Evolutionary conservation across 2,797 vertebrate genomes (phyloP), one percentile per base, ranked within the genome.

Genomic region (Tamandua tetradactyla): DNA sequence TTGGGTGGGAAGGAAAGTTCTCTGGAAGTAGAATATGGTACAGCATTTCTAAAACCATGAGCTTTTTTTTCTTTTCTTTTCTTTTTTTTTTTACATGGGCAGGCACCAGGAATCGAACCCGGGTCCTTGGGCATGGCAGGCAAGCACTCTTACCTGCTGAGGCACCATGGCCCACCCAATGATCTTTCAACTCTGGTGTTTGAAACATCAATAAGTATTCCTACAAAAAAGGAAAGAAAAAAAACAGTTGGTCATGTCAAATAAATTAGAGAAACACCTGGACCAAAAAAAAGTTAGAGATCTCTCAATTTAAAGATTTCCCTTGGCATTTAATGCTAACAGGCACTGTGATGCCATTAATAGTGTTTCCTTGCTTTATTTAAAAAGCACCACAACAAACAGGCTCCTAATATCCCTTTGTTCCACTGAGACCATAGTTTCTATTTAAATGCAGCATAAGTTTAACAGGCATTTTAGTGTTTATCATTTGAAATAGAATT

Each of bases 261-360:
- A 69, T 22, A 97, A 52, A 13, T 47, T 79, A 91, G 87, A 95
- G 92, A 94, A 94, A 94, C 27, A n/a, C 89, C 22, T n/a, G 40
- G 59, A 69, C 25, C 88, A n/a, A 49, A 87, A 35, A n/a, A 64
- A 40, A 47, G 27, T 4, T 30, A 59, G 37, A 62, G 17, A 62
- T 87, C 61, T 81, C 18, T 11, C 7, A 18, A 5, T 40, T 37
- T 23, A 35, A 30, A 15, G 64, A 22, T 62, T 83, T 87, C 37
- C 64, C 17, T 32, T 37, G 44, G 40, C 3, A 75, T 30, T 71
- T 71, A 69, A 14, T 49, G 40, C 18, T 47, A 74, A 42, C 7
- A 3, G 2, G 25, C 11, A 42, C 6, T 30, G 30, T 62, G 40
- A 66, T 69, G 88, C n/a, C 40, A 93, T 23, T 57, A 22, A 42